These are phyloP conservation scores for Hippolais icterina DNA, from an alignment of 2,113 vertebrate genomes.

Conservation along the genomic window DNA sequence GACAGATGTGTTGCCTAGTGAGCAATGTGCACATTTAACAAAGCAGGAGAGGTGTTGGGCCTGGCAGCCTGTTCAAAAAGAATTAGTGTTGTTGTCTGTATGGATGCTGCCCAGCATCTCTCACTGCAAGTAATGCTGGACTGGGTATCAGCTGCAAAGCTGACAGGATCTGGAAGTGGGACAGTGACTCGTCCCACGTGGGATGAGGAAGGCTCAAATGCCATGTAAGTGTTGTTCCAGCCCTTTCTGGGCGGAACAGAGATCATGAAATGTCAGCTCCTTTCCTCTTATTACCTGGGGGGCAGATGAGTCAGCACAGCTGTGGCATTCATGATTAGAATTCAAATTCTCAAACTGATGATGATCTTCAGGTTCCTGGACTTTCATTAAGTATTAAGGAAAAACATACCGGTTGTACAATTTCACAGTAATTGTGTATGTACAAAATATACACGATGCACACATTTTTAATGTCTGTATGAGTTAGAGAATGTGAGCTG, in stretches of 20 bases:
- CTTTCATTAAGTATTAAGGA: background rate
- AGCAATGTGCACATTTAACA: background rate
- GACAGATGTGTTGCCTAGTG: background rate
- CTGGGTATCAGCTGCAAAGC: background rate
- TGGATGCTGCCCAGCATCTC: background rate
- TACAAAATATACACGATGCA: background rate
- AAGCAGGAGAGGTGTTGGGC: background rate
- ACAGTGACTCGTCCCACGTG: rapidly evolving
- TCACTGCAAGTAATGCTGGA: background rate
- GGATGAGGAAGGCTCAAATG: background rate
- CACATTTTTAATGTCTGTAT: background rate
- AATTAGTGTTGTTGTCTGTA: background rate
- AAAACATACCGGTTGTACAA: background rate
- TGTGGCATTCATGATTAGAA: background rate
- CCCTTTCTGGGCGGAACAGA: background rate
- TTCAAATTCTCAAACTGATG: background rate
- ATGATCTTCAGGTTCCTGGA: background rate
- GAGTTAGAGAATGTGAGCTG: background rate
- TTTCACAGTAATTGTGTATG: background rate
- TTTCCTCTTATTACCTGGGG: background rate
- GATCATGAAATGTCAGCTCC: background rate
- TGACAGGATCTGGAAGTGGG: background rate
- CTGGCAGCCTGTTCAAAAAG: background rate
- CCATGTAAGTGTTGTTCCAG: background rate
- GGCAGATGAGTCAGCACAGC: background rate